Evolutionary conservation across 1,140 invertebrate genomes (phyloP).

Genomic region (Lerema accius): DNA sequence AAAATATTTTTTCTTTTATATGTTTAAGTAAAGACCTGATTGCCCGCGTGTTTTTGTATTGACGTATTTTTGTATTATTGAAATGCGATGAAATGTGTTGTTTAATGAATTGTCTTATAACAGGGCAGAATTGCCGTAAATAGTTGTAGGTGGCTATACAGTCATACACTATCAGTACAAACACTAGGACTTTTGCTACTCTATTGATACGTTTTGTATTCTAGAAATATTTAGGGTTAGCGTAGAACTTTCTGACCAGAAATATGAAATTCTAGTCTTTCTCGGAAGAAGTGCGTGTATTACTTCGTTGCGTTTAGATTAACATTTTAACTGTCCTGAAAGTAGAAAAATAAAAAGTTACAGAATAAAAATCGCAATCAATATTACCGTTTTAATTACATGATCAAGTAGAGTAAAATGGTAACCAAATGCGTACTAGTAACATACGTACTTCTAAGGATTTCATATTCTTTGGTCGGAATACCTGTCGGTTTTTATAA

Average conservation of each 20-base stretch:
- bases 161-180: conserved; percentile 53
- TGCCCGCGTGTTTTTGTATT: conserved; percentile 29
- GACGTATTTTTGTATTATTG: conserved; percentile 22
- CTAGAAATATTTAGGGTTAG: conserved; percentile 20
- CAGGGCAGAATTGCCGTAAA: conserved; percentile 9
- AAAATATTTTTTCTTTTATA: conserved; percentile 41
- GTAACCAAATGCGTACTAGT: background rate
- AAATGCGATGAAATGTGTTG: conserved; percentile 15
- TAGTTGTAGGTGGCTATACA: conserved; percentile 32
- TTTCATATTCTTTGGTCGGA: conserved; percentile 7
- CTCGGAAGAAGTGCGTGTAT: background rate
- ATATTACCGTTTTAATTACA: background rate
- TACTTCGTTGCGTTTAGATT: background rate
- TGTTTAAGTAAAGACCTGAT: conserved; percentile 34
- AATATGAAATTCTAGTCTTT: conserved; percentile 1
- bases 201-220: conserved; percentile 44
- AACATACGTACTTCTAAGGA: background rate
- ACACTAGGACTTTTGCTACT: conserved; percentile 46
- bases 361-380: background rate
- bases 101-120: conserved; percentile 7
- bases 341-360: background rate
- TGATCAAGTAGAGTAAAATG: background rate
- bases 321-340: background rate
- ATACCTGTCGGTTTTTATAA: background rate
- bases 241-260: conserved; percentile 8